These are phyloP conservation scores for Drosophila bifasciata DNA, from an alignment of 1,140 invertebrate genomes.

Conservation along the genomic window DNA sequence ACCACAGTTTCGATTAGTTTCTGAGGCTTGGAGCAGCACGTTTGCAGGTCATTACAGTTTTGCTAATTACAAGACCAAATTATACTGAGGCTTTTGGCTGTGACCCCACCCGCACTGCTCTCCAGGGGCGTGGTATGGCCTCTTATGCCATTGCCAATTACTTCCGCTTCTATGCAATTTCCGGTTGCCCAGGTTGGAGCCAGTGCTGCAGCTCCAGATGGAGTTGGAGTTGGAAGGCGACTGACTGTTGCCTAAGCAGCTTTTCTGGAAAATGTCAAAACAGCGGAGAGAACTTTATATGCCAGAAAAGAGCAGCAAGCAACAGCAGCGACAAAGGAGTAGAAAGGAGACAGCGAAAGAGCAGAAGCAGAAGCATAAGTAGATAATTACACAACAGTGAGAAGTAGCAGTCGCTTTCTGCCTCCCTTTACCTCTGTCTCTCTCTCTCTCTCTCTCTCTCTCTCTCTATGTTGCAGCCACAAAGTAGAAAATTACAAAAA, in stretches of 20 bases:
- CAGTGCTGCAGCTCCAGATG: not conserved
- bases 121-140: not conserved
- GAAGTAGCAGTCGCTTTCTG: too few relatives aligned
- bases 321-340: constrained; percentile 13
- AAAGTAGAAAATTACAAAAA: constrained; percentile 80
- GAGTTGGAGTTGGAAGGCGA: constrained; percentile 18
- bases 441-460: not conserved
- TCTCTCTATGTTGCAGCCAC: constrained; percentile 34
- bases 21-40: not conserved
- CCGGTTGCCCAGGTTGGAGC: constrained; percentile 58
- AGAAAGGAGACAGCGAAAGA: constrained; percentile 7
- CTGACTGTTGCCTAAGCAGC: constrained; percentile 62
- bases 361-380: constrained; percentile 59
- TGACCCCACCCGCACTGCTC: too few relatives aligned
- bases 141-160: constrained; percentile 63
- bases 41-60: constrained; percentile 57
- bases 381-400: constrained; percentile 73
- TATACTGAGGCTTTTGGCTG: constrained; percentile 15
- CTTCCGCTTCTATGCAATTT: constrained; percentile 78
- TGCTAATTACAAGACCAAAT: constrained; percentile 74
- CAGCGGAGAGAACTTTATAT: constrained; percentile 65
- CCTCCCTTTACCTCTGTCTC: too few relatives aligned
- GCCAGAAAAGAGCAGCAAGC: constrained; percentile 33
- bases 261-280: constrained; percentile 68
- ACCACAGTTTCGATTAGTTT: constrained; percentile 35